phyloP scores from a whole-genome alignment of 2,888 invertebrate genomes.

The Trissoscelio sp. region DNA sequence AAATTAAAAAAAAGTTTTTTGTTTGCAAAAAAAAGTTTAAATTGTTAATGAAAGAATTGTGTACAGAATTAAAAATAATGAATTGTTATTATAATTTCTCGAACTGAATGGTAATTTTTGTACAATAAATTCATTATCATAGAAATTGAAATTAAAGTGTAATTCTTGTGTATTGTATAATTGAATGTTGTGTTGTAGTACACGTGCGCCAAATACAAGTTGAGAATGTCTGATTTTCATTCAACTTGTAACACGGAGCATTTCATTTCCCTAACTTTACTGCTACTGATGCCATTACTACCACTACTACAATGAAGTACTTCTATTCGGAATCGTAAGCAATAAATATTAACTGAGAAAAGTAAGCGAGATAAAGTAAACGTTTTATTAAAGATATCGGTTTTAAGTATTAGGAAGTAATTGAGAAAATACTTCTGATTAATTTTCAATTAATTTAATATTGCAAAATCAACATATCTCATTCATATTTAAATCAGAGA shows the following conservation, averaged over 20 bases:
- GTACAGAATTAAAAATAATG: too few species aligned
- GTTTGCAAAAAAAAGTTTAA: too few species aligned
- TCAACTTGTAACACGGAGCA: slow-evolving; percentile 23
- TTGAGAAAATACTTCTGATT: too few species aligned
- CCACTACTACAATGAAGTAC: slow-evolving; percentile 10
- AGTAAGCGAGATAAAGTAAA: slow-evolving; percentile 26
- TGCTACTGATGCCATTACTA: slow-evolving; percentile 7
- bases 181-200: slow-evolving; percentile 13
- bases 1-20: too few species aligned
- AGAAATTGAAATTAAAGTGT: slow-evolving; percentile 1
- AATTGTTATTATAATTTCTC: too few species aligned
- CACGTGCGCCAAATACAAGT: slow-evolving; percentile 12
- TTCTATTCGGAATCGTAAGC: slow-evolving; percentile 17
- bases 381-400: slow-evolving; percentile 9
- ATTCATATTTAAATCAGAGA: too few species aligned
- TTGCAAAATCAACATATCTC: too few species aligned
- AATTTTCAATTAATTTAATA: too few species aligned
- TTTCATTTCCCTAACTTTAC: slow-evolving; percentile 26
- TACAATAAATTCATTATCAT: slow-evolving; percentile 1
- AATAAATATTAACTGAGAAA: slow-evolving; percentile 25
- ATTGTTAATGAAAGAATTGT: too few species aligned
- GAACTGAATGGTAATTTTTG: too few species aligned
- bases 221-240: slow-evolving; percentile 30
- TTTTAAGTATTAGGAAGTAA: too few species aligned
- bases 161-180: not conserved